Evolutionary conservation across 2,888 invertebrate species (phyloP).

Genomic region (Mongoloraphidia duomilia): DNA sequence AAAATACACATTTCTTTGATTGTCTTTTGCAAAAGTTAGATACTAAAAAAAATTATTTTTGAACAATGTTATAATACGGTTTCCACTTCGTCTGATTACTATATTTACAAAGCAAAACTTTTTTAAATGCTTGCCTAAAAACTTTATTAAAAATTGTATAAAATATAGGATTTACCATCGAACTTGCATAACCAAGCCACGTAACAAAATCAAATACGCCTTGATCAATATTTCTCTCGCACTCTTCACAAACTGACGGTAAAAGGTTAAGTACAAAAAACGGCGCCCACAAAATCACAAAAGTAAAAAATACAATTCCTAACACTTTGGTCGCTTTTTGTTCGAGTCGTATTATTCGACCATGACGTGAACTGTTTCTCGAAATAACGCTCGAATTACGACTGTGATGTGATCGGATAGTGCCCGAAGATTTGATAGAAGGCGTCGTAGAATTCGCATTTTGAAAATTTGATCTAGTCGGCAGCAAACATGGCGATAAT

Average conservation of each 20-base stretch:
- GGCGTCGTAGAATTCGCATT: conserved; percentile 9
- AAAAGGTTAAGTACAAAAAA: conserved; percentile 84
- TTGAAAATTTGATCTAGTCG: conserved; percentile 34
- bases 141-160: conserved; percentile 93
- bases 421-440: conserved; percentile 27
- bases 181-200: conserved; percentile 89
- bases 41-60: too few relatives aligned
- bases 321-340: conserved; percentile 94
- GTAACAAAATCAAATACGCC: conserved; percentile 78
- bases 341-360: conserved; percentile 72
- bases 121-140: conserved; percentile 81
- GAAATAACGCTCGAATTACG: conserved; percentile 71
- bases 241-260: conserved; percentile 68
- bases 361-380: conserved; percentile 67
- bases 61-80: conserved; percentile 23
- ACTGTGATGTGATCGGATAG: conserved; percentile 55
- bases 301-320: conserved; percentile 88
- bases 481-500: conserved; percentile 19
- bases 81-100: conserved; percentile 39
- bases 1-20: too few relatives aligned
- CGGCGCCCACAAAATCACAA: conserved; percentile 90
- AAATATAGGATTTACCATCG: conserved; percentile 91
- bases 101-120: conserved; percentile 67
- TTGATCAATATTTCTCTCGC: conserved; percentile 57
- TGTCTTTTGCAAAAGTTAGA: too few relatives aligned